phyloP scores from a whole-genome alignment of 2,797 vertebrate species.

The Pseudochaenichthys georgianus region DNA sequence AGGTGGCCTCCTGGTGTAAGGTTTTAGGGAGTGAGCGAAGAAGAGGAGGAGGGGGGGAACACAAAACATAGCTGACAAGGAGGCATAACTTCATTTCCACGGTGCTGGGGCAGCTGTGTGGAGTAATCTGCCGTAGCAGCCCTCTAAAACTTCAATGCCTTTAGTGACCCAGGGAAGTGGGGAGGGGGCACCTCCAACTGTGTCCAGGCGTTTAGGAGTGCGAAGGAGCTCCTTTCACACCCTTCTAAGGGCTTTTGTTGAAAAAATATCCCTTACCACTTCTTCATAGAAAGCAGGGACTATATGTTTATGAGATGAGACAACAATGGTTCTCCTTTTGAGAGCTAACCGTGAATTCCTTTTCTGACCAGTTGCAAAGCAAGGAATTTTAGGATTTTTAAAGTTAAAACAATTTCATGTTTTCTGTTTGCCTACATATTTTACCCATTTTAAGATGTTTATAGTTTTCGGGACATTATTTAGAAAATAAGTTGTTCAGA shows the following conservation, averaged over 20 bases:
- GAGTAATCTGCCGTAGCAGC: conserved; percentile 95
- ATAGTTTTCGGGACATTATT: no score
- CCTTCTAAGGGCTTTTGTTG: conserved; percentile 93
- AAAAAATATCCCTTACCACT: conserved; percentile 91
- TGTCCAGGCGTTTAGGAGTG: conserved; percentile 90
- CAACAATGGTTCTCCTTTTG: conserved; percentile 29
- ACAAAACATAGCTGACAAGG: conserved; percentile 91
- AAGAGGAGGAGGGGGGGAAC: conserved; percentile 52
- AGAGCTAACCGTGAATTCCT: conserved; percentile 30
- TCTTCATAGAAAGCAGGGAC: conserved; percentile 80
- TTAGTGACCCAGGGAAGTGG: conserved; percentile 87
- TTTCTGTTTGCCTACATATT: background rate
- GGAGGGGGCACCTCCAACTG: conserved; percentile 91
- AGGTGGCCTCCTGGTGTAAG: conserved; percentile 39
- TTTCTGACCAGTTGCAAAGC: background rate
- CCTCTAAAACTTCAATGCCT: conserved; percentile 94
- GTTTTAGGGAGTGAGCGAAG: conserved; percentile 47
- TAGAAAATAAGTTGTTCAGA: background rate
- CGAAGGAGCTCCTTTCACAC: conserved; percentile 85
- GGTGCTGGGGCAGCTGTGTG: conserved; percentile 95
- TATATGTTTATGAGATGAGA: conserved; percentile 57
- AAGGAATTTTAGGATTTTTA: background rate
- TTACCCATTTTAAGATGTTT: background rate
- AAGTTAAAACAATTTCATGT: background rate
- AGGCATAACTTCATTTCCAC: conserved; percentile 98